Conservation (phyloP, 2,888 invertebrate genomes). For the Dicyrtoma fusca region DNA sequence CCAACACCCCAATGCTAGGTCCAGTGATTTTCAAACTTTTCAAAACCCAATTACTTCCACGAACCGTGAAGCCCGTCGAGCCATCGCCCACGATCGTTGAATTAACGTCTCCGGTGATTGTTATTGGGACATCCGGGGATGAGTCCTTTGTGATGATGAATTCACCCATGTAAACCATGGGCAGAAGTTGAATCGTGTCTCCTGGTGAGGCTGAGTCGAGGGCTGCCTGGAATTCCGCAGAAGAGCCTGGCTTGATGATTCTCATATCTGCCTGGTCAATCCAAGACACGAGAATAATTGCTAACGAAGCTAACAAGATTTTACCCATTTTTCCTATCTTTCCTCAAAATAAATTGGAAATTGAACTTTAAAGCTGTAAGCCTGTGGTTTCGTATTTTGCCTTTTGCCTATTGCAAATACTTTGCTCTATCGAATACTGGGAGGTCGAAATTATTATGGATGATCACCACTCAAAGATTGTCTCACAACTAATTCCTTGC, state of each 20-base stretch:
- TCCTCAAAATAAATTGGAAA: too few species aligned
- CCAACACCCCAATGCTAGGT: slow-evolving; percentile 48
- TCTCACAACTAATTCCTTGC: not conserved
- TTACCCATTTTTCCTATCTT: not conserved
- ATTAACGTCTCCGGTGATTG: slow-evolving; percentile 51
- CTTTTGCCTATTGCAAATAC: too few species aligned
- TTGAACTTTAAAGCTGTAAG: not conserved
- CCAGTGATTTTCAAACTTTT: slow-evolving; percentile 53
- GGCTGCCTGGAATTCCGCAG: slow-evolving; percentile 49
- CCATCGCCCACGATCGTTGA: slow-evolving; percentile 53
- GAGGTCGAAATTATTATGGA: not conserved
- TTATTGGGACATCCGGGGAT: slow-evolving; percentile 43
- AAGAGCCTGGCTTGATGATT: slow-evolving; percentile 39
- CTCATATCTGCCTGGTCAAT: not conserved
- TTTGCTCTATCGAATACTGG: too few species aligned
- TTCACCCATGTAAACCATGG: slow-evolving; percentile 48
- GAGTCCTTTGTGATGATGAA: slow-evolving; percentile 48
- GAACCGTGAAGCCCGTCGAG: slow-evolving; percentile 46
- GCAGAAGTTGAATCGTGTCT: slow-evolving; percentile 52
- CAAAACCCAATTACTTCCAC: slow-evolving; percentile 51
- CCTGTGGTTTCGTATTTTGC: too few species aligned
- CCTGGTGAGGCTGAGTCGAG: slow-evolving; percentile 50
- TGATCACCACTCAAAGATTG: not conserved
- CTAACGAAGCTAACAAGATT: not conserved
- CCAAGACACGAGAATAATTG: not conserved